Conservation (phyloP, 2,113 vertebrate genomes). For the Fregata magnificens region DNA sequence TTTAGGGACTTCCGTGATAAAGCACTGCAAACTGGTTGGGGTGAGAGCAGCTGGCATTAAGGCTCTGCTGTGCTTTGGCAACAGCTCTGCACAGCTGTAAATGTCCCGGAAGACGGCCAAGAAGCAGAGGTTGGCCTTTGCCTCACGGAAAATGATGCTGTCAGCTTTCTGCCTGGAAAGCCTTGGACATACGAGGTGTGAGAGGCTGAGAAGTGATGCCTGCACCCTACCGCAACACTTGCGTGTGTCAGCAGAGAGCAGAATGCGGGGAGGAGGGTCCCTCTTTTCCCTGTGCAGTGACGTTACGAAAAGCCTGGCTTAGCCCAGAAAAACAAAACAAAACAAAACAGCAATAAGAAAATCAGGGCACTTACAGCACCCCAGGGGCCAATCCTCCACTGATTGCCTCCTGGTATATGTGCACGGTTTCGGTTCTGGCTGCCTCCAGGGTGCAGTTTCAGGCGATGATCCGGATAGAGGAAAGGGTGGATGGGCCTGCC, state of each 20-base stretch:
- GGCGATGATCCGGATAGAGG: slow-evolving; percentile 73
- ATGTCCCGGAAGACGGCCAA: neutral
- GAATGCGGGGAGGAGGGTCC: neutral
- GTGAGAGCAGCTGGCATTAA: neutral
- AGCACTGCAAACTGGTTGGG: neutral
- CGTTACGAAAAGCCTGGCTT: neutral
- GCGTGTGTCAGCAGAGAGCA: neutral
- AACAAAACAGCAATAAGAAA: neutral
- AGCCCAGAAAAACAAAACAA: neutral
- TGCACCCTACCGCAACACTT: neutral
- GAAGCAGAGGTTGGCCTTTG: neutral
- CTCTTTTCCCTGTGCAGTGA: neutral
- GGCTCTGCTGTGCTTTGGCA: neutral
- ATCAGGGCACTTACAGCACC: slow-evolving; percentile 86
- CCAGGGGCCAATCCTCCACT: slow-evolving; percentile 97
- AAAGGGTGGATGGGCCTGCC: slow-evolving; percentile 68
- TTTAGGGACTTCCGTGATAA: neutral
- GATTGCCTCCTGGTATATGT: slow-evolving; percentile 78
- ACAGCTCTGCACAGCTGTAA: neutral
- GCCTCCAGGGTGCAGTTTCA: slow-evolving; percentile 69
- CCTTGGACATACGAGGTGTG: neutral
- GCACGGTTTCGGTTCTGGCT: slow-evolving; percentile 60
- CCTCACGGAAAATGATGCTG: neutral
- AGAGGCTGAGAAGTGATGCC: neutral
- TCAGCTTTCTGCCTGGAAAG: neutral